Evolutionary conservation across 2,888 invertebrate species (phyloP), one percentile per base, ranked within the genome.

Genomic region (Pelosia muscerda): DNA sequence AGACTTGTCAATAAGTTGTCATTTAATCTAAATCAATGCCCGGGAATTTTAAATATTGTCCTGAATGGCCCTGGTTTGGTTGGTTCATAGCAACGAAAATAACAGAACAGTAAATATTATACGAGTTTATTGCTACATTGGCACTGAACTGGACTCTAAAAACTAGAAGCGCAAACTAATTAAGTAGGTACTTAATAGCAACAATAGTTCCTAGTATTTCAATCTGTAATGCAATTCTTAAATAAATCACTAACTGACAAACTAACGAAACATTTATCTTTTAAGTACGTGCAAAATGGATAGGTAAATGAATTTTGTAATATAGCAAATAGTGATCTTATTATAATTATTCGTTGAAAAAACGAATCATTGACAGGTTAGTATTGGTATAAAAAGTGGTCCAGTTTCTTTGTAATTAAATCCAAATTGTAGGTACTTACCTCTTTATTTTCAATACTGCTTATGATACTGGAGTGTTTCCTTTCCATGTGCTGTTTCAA

Each of bases 401-500:
- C 38, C 60, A 68, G 64, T 56, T 68, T 64, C 60, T 63, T 68
- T 63, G 63, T 63, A 68, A 68, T 59, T 68, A 63, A 64, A 64
- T 63, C 63, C 59, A 68, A 64, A 64, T 63, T 72, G 61, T 74
- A 64, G 26, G 53, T 19, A 53, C 53, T 53, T 53, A 53, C 19
- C 53, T n/a, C 53, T 53, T 53, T 53, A 67, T 72, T 55, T 72
- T 65, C 65, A 72, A 68, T 68, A 68, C 64, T 72, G 63, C 57
- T 57, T 15, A 71, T 68, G 59, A 73, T 68, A 71, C 62, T 65
- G 69, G 72, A 72, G 68, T 74, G 74, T 69, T 74, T 74, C 59
- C 74, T 71, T 76, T 76, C 71, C 67, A 71, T 74, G 71, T 74
- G 71, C 66, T 74, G 72, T 72, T 76, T 73, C 56, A 73, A 70